These are phyloP conservation scores for Bergia puertoricense DNA, from an alignment of 92 coral and sea anemone genomes.

Conservation along the genomic window DNA sequence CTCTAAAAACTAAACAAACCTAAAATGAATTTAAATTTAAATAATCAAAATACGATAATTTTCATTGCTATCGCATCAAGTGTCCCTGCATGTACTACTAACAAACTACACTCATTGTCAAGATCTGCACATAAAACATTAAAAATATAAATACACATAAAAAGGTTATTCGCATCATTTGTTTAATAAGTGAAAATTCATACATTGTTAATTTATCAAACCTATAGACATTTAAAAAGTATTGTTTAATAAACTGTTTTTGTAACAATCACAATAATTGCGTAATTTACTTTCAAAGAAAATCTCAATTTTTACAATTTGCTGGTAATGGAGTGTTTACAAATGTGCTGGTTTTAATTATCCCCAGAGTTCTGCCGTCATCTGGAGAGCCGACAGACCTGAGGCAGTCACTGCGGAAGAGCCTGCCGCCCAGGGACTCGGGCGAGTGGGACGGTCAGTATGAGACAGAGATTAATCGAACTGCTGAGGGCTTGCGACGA, in stretches of 20 bases:
- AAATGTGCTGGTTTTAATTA: not conserved
- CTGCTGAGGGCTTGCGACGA: constrained; percentile 47
- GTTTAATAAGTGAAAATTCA: not conserved
- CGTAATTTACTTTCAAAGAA: not conserved
- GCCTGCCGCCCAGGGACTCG: constrained; percentile 58
- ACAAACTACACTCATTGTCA: not conserved
- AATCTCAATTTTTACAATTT: too few species aligned
- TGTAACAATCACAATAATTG: not conserved
- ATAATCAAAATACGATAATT: not conserved
- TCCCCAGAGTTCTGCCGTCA: constrained; percentile 69
- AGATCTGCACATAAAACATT: too few species aligned
- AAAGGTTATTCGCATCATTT: not conserved
- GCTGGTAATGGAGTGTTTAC: not conserved
- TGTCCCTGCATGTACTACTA: not conserved
- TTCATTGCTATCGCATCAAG: not conserved
- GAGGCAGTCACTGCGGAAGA: constrained; percentile 72
- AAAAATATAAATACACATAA: too few species aligned
- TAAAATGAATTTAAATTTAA: too few species aligned
- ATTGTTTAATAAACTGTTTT: too few species aligned
- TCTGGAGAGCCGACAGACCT: constrained; percentile 71
- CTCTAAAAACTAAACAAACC: not conserved
- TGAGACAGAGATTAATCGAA: constrained; percentile 39
- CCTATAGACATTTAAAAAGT: not conserved
- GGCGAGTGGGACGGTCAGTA: constrained; percentile 41
- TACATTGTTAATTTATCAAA: not conserved